Base-by-base conservation (phyloP, 2,113 vertebrate species). In the Trematocara macrostoma region DNA sequence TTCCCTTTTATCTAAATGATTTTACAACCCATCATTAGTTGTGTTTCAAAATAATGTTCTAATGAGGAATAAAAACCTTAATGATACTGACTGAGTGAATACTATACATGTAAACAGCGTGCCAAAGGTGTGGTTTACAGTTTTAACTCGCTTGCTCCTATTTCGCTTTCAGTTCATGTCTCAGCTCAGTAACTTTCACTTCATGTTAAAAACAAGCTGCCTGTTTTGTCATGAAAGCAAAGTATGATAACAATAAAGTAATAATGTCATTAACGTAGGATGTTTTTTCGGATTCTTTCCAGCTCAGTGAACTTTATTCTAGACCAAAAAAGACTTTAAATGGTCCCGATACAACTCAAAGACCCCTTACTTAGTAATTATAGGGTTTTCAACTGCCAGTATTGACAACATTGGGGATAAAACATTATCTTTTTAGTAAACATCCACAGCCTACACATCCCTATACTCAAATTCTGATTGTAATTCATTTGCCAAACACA, bases 281-380 rank as follows among this genome's bases (percentile, higher is more conserved):
- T 82, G 47, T 88, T 82, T 84, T 26, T 26, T 26, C 3, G 52
- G 45, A 82, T 79, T 91, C 57, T 86, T 88, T 90, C 86, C 2
- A 1, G 14, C 42, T 74, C 42, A 16, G 9, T 74, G 42, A 47
- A 26, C 23, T 15, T 74, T 74, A 47, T 47, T 45, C 67, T 74
- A 29, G 5, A 26, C 40, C 14, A 47, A 42, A 76, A 31, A 11
- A 29, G 4, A 49, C 45, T 11, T 76, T 29, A 31, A 31, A 76
- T 0, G 23, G 42, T 29, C 23, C 15, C 1, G 6, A 49, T 16
- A 74, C 14, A 71, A 74, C 69, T 74, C 23, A 47, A 74, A 47
- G 69, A 8, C 42, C 42, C 15, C 69, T 74, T 29, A 49, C 45
- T 76, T 76, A 31, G 45, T 76, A 47, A 29, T 76, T 49, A 49